These are phyloP conservation scores for Coryphaenoides rupestris DNA, from an alignment of 2,113 vertebrate genomes.

Conservation along the genomic window DNA sequence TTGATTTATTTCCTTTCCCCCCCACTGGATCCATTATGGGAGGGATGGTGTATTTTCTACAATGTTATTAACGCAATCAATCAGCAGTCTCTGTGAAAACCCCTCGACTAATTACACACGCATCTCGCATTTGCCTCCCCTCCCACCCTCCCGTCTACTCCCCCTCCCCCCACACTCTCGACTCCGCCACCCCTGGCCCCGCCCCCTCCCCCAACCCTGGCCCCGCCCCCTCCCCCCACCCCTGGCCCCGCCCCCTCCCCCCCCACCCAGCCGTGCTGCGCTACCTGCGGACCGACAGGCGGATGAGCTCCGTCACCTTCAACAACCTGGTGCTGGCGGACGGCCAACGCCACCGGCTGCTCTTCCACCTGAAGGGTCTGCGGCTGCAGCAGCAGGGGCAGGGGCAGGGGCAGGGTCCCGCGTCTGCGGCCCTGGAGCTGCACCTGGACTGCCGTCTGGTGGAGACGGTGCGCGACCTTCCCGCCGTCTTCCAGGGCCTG, in stretches of 20 bases:
- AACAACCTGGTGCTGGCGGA: constrained; percentile 90
- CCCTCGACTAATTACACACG: not conserved
- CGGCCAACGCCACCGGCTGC: constrained; percentile 83
- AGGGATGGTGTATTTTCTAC: not conserved
- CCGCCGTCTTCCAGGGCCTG: constrained; percentile 79
- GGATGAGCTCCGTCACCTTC: constrained; percentile 85
- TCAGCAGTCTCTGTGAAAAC: not conserved
- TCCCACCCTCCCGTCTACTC: not conserved
- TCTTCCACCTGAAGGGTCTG: constrained; percentile 85
- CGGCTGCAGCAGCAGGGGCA: too few relatives aligned
- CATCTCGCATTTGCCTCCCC: not conserved
- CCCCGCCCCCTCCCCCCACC: not conserved
- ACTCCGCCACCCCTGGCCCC: not conserved
- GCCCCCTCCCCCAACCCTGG: not conserved
- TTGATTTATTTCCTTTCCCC: too few relatives aligned
- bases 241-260: not conserved
- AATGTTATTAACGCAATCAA: constrained; percentile 7
- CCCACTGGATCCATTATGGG: too few relatives aligned
- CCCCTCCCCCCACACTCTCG: not conserved
- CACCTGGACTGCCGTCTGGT: constrained; percentile 90
- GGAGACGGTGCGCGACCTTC: constrained; percentile 82
- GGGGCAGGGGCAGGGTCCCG: too few relatives aligned
- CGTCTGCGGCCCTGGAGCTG: constrained; percentile 75
- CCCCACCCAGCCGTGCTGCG: constrained; percentile 78
- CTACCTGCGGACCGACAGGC: constrained; percentile 85